phyloP scores from a whole-genome alignment of 2,888 invertebrate species.

The Plagodis dolabraria region DNA sequence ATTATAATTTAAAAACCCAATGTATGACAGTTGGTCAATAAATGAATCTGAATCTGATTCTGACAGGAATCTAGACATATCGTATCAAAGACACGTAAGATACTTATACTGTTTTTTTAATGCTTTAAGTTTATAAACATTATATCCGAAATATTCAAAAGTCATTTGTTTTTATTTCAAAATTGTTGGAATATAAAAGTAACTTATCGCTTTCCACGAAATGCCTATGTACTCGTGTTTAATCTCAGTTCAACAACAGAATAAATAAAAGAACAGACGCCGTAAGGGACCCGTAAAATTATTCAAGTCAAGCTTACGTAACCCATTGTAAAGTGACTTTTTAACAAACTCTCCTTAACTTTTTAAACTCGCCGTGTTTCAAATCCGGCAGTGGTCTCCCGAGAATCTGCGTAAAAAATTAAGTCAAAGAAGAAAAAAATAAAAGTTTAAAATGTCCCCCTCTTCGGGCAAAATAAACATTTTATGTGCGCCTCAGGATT shows the following conservation, averaged over 20 bases:
- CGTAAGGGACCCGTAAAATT: conserved; percentile 70
- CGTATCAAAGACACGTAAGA: no score
- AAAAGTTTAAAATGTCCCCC: conserved; percentile 73
- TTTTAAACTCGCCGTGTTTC: conserved; percentile 72
- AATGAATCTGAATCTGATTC: no score
- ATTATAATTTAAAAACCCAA: no score
- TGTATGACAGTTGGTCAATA: no score
- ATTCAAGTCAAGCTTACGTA: conserved; percentile 72
- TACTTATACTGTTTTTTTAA: no score
- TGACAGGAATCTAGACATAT: no score
- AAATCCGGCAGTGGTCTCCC: conserved; percentile 77
- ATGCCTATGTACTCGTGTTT: conserved; percentile 6
- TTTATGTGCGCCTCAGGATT: conserved; percentile 70
- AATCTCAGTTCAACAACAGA: conserved; percentile 45
- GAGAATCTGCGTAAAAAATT: conserved; percentile 78
- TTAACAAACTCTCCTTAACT: conserved; percentile 73
- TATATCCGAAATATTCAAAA: no score
- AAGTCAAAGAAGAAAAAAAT: conserved; percentile 76
- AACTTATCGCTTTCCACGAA: conserved; percentile 8
- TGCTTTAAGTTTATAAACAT: no score
- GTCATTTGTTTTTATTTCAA: no score
- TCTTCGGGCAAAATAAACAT: conserved; percentile 75
- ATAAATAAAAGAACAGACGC: conserved; percentile 47
- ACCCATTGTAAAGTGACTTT: conserved; percentile 82
- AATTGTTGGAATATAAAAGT: not conserved